Base-by-base conservation (phyloP, 2,797 vertebrate species). In the Xyrichtys novacula region DNA sequence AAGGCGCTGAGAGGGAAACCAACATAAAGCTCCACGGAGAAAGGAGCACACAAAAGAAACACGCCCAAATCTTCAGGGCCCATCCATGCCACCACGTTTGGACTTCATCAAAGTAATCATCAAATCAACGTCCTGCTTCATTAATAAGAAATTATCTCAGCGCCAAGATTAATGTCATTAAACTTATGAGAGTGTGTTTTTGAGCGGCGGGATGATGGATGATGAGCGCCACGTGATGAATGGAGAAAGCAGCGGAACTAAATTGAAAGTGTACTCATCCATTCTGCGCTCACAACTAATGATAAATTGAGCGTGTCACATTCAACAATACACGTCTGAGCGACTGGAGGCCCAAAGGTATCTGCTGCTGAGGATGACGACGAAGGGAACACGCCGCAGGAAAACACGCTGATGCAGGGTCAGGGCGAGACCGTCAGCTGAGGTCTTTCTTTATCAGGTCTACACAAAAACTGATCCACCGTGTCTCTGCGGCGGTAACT, bases 211-310 rank as follows among this genome's bases (percentile, higher is more conserved):
- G 91, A 96, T 97, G 97, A 98, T 97, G 96, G 96, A 98, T 97
- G 96, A 95, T 93, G 96, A 95, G 94, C 87, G 92, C 80, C 72
- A 84, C 82, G 87, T 97, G 96, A 98, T 98, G 96, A 96, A 98
- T 98, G 96, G 95, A 97, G 95, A 96, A 96, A 95, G 94, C 96
- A 93, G 95, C 95, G 89, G 95, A 96, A 98, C 96, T 98, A 97
- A 99, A 98, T 98, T 98, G 97, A 96, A 99, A 97, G 97, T 97
- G 96, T 96, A 97, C 96, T 97, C 97, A 98, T 98, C 96, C 96
- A 94, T 97, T 96, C 94, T 94, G 92, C 89, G 93, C 95, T 96
- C 96, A 96, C 96, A 97, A 96, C 96, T 96, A 96, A 97, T 97
- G 97, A 99, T 96, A 96, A 98, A 98, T 97, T 96, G 97, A 96